Evolutionary conservation across 92 coral and sea anemone species (phyloP), one percentile per base, ranked within the genome.

Genomic region (Parazoanthus swiftii): DNA sequence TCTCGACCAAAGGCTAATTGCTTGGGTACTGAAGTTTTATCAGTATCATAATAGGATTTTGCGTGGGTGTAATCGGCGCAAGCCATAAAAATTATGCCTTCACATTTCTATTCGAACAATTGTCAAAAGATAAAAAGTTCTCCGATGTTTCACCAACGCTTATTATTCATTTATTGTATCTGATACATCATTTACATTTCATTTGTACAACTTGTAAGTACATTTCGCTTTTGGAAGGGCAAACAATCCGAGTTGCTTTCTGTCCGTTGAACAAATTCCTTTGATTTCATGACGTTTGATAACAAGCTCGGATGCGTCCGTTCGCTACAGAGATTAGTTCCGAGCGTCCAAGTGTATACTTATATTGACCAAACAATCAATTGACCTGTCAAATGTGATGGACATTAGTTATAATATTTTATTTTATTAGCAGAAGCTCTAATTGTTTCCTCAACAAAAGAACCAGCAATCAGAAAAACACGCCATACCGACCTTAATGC

Each of bases 371-470:
- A 81, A 81, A 81, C 71, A 59, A 63, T 81, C 36, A 59, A 37
- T 9, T 35, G 20, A 59, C 15, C 71, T 81, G 74, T 63, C 85
- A 81, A 11, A 26, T 72, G 35, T 71, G 87, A 84, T 84, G 33
- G 67, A 84, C 87, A 84, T 84, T 77, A 84, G 44, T 72, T 70
- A 44, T 42, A 50, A 29, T 82, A 70, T 43, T 43, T 83, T 84
- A 71, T 84, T 84, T 83, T 84, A 71, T 84, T 84, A 84, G 67
- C 87, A 11, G 26, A 46, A 43, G 68, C 26, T 71, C 51, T 84
- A 84, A 70, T 84, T 71, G 87, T 54, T 44, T 71, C 79, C 79
- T 25, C 23, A 36, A 84, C 87, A 84, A 84, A 43, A 84, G 79
- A 84, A 35, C 39, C 51, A 20, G 42, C 37, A 39, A 63, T 66